Evolutionary conservation across 2,113 vertebrate species (phyloP).

Genomic region (Eulemur rufifrons): DNA sequence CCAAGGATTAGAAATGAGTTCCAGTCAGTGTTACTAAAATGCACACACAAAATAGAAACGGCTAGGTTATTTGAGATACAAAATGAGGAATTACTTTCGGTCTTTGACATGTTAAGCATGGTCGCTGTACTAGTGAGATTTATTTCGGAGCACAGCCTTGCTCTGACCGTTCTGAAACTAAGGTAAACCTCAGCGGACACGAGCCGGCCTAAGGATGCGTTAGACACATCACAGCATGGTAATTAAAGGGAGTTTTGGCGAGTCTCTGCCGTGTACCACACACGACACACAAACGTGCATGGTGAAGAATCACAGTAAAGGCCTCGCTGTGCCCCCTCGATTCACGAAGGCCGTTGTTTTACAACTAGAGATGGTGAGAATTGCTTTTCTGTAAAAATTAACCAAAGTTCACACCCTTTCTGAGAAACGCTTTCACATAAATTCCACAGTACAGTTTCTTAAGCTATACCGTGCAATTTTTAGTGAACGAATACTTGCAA

Average conservation of each 20-base stretch:
- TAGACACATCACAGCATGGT: fast-evolving
- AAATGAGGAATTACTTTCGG: neutral
- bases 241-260: neutral
- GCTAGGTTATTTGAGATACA: neutral
- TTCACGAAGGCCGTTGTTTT: neutral
- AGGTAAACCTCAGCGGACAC: neutral
- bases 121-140: fast-evolving
- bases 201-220: neutral
- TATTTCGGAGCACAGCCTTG: neutral
- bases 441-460: neutral
- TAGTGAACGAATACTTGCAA: neutral
- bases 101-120: neutral
- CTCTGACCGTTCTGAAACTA: neutral
- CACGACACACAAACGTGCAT: fast-evolving
- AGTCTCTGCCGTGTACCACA: neutral
- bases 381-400: neutral
- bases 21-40: neutral
- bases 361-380: neutral
- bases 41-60: neutral
- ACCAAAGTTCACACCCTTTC: neutral
- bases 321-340: neutral
- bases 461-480: fast-evolving
- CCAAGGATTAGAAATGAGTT: neutral
- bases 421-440: neutral
- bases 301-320: neutral